These are phyloP conservation scores for Perccottus glenii DNA, from an alignment of 2,113 vertebrate species.

Conservation along the genomic window DNA sequence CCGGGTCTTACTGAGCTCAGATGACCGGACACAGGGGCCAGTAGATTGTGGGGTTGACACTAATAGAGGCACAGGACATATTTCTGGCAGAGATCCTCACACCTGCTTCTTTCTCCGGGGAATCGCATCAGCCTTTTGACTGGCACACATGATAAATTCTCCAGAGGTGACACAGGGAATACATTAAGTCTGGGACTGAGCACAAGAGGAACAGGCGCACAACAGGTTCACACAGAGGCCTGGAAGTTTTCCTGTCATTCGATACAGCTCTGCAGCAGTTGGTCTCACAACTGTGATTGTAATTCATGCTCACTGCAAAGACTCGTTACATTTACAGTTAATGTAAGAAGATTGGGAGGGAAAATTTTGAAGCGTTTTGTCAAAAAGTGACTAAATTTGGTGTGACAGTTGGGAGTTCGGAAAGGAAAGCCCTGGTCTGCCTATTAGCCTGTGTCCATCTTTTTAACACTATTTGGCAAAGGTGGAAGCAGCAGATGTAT, in stretches of 20 bases:
- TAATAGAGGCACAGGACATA: conserved; percentile 19
- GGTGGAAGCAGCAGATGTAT: too few species aligned
- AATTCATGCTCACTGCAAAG: conserved; percentile 13
- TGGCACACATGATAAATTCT: conserved; percentile 4
- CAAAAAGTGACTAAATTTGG: too few species aligned
- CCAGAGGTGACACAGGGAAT: conserved; percentile 31
- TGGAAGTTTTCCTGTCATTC: conserved; percentile 10
- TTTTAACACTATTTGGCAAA: too few species aligned
- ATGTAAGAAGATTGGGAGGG: too few species aligned
- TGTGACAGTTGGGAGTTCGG: too few species aligned
- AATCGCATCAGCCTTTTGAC: conserved; percentile 5
- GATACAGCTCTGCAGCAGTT: conserved; percentile 26
- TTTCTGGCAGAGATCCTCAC: conserved; percentile 29
- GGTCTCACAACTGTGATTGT: conserved; percentile 19
- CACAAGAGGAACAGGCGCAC: conserved; percentile 10
- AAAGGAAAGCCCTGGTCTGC: too few species aligned
- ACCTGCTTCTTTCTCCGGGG: conserved; percentile 45
- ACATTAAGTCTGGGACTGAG: conserved; percentile 15
- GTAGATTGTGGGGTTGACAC: not conserved
- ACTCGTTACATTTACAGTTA: too few species aligned
- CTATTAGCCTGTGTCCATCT: too few species aligned
- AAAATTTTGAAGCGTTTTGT: too few species aligned
- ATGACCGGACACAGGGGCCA: conserved; percentile 7
- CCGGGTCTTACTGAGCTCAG: conserved; percentile 6
- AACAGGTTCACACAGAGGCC: conserved; percentile 6